Conservation (phyloP, 2,888 invertebrate genomes). For the Amblyjoppa fuscipennis region DNA sequence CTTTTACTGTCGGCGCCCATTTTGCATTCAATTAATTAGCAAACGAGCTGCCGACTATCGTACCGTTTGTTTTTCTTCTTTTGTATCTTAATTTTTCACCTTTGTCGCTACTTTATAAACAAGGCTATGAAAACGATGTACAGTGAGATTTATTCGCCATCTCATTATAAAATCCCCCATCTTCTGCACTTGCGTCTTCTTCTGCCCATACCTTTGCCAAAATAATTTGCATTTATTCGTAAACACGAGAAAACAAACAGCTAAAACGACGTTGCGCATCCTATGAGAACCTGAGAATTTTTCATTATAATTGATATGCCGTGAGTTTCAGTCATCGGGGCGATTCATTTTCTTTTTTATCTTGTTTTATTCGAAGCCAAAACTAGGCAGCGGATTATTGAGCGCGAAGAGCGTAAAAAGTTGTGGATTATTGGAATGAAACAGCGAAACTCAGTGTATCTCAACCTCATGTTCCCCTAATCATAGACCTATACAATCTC, state of each 20-base stretch:
- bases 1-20: slow-evolving; percentile 38
- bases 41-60: slow-evolving; percentile 48
- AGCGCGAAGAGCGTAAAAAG: slow-evolving; percentile 2
- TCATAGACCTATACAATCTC: slow-evolving; percentile 52
- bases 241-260: slow-evolving; percentile 12
- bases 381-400: slow-evolving; percentile 14
- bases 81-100: slow-evolving; percentile 8
- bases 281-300: slow-evolving; percentile 29
- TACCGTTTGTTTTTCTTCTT: slow-evolving; percentile 2
- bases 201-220: slow-evolving; percentile 1
- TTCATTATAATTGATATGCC: slow-evolving; percentile 52
- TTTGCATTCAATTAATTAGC: slow-evolving; percentile 36
- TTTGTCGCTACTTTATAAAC: slow-evolving; percentile 53
- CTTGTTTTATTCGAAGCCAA: slow-evolving; percentile 3
- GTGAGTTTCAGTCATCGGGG: slow-evolving; percentile 53
- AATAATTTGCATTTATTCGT: slow-evolving; percentile 21
- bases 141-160: slow-evolving; percentile 63
- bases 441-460: slow-evolving; percentile 60
- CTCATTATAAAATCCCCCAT: slow-evolving; percentile 57
- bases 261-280: not conserved
- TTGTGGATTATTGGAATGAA: slow-evolving; percentile 54
- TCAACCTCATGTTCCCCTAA: slow-evolving; percentile 33
- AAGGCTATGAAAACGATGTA: slow-evolving; percentile 61
- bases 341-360: slow-evolving; percentile 17
- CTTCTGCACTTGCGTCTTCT: slow-evolving; percentile 29